Evolutionary conservation across 2,888 invertebrate genomes (phyloP).

Genomic region (Calameuta filiformis): DNA sequence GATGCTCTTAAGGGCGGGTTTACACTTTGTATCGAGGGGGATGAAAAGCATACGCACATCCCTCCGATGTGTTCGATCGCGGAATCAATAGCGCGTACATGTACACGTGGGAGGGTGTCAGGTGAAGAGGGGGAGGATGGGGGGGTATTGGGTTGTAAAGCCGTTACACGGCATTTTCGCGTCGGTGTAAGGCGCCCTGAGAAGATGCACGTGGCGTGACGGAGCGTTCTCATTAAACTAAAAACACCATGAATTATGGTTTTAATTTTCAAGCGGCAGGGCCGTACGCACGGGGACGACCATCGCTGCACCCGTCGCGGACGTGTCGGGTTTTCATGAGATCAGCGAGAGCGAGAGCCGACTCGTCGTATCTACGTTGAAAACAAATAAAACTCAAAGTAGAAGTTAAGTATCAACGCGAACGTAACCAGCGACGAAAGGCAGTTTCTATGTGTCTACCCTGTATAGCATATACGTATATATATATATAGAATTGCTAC

Average conservation of each 20-base stretch:
- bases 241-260: conserved; percentile 42
- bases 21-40: background rate
- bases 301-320: background rate
- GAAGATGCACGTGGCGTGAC: conserved; percentile 49
- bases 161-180: conserved; percentile 18
- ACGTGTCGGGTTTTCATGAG: background rate
- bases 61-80: background rate
- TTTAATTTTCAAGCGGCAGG: conserved; percentile 37
- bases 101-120: background rate
- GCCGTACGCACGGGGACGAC: background rate
- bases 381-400: background rate
- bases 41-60: background rate
- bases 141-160: conserved; percentile 12
- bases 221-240: conserved; percentile 30
- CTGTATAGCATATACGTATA: background rate
- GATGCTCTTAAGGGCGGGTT: background rate
- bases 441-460: background rate
- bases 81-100: background rate
- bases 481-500: background rate
- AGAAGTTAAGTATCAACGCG: background rate
- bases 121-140: conserved; percentile 5
- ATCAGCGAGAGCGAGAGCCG: background rate
- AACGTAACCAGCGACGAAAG: background rate
- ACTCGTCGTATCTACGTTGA: background rate
- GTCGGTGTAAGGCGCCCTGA: conserved; percentile 26